Evolutionary conservation across 2,797 vertebrate genomes (phyloP).

Genomic region (Anguilla obscura): DNA sequence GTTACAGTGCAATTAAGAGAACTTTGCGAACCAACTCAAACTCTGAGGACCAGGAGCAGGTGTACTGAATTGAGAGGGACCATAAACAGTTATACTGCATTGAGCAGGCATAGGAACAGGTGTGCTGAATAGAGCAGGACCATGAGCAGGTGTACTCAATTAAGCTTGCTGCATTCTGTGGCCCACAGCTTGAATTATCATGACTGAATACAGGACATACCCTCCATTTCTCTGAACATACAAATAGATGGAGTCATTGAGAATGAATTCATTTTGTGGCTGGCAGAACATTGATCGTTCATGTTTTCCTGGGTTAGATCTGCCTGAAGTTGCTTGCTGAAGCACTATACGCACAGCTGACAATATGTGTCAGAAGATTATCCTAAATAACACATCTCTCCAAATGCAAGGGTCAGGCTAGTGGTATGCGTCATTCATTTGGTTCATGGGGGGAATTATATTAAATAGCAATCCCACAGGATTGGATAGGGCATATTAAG

Average conservation of each 20-base stretch:
- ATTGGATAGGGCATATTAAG: not conserved
- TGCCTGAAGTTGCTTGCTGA: conserved; percentile 46
- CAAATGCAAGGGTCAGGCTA: not conserved
- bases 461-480: not conserved
- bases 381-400: not conserved
- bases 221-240: not conserved
- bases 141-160: not conserved
- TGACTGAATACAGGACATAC: not conserved
- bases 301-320: conserved; percentile 37
- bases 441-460: not conserved
- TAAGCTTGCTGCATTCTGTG: not conserved
- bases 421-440: not conserved
- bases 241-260: not conserved
- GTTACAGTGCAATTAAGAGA: conserved; percentile 7
- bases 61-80: not conserved
- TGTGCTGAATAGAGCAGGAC: not conserved
- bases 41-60: not conserved
- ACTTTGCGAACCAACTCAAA: not conserved
- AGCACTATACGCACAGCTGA: conserved; percentile 44
- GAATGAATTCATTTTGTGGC: not conserved
- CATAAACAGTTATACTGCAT: not conserved
- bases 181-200: not conserved
- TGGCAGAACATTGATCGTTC: conserved; percentile 26
- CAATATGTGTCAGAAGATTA: conserved; percentile 25
- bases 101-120: not conserved